These are phyloP conservation scores for Xestia rhomboidea DNA, from an alignment of 2,888 invertebrate genomes.

Conservation along the genomic window DNA sequence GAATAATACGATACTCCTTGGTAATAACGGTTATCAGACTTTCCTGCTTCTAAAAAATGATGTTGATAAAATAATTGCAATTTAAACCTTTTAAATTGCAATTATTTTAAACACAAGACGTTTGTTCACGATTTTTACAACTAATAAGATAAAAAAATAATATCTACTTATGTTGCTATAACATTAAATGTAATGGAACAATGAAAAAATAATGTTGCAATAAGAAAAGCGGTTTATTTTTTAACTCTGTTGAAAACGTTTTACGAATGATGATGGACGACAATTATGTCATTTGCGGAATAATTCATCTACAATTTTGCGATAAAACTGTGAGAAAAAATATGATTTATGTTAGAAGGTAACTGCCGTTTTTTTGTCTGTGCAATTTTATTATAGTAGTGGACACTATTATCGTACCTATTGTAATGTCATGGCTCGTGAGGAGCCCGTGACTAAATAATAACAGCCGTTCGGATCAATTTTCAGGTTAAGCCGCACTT, in stretches of 20 bases:
- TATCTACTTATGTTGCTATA: not conserved
- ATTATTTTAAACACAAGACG: too few species aligned
- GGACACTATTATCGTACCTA: not conserved
- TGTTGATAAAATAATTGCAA: not conserved
- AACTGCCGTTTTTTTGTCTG: not conserved
- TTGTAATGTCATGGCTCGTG: not conserved
- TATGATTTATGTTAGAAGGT: not conserved
- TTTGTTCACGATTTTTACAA: not conserved
- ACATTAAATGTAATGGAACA: constrained; percentile 10
- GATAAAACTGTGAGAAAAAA: not conserved
- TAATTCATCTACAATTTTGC: not conserved
- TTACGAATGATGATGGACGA: constrained; percentile 8
- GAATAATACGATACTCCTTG: too few species aligned
- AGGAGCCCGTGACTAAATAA: too few species aligned
- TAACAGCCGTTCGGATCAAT: too few species aligned
- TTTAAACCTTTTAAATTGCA: not conserved
- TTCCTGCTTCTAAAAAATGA: too few species aligned
- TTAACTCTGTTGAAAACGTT: not conserved
- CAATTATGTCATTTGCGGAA: constrained; percentile 29
- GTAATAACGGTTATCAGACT: too few species aligned
- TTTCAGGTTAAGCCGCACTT: too few species aligned
- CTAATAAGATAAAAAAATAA: not conserved
- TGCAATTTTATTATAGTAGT: not conserved
- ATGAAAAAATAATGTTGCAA: constrained; percentile 1
- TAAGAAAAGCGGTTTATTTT: constrained; percentile 19